Evolutionary conservation across 2,113 vertebrate genomes (phyloP).

Genomic region (Bostrychus sinensis): DNA sequence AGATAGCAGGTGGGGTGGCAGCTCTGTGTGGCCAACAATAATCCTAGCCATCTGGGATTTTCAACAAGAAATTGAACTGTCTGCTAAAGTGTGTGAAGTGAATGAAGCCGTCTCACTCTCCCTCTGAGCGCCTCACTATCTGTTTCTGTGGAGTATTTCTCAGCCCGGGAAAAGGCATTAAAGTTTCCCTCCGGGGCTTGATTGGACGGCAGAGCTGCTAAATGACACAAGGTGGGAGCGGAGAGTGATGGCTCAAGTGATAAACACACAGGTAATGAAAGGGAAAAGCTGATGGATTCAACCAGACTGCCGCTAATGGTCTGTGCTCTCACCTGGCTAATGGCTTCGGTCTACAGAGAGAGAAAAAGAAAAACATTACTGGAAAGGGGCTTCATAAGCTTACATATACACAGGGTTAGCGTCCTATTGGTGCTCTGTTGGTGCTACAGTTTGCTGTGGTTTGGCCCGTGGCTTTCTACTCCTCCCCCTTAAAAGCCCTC

Average conservation of each 20-base stretch:
- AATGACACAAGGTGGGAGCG: constrained; percentile 51
- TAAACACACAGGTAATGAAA: constrained; percentile 67
- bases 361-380: constrained; percentile 15
- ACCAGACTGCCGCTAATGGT: constrained; percentile 55
- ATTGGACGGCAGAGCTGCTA: constrained; percentile 50
- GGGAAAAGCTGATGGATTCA: constrained; percentile 54
- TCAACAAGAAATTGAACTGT: constrained; percentile 36
- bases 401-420: constrained; percentile 23
- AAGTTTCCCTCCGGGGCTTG: constrained; percentile 53
- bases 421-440: constrained; percentile 59
- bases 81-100: constrained; percentile 39
- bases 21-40: constrained; percentile 4
- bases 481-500: constrained; percentile 60
- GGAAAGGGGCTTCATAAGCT: not conserved
- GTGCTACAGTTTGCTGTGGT: constrained; percentile 58
- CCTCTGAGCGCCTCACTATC: constrained; percentile 33
- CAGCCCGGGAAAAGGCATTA: constrained; percentile 26
- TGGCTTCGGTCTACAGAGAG: constrained; percentile 23
- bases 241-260: constrained; percentile 56
- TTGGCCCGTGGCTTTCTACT: constrained; percentile 47
- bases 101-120: constrained; percentile 31
- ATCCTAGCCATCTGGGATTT: constrained; percentile 36
- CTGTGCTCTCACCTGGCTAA: constrained; percentile 60
- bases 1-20: constrained; percentile 5
- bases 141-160: constrained; percentile 32